phyloP scores from a whole-genome alignment of 2,797 vertebrate species.

The Hydrolagus colliei region DNA sequence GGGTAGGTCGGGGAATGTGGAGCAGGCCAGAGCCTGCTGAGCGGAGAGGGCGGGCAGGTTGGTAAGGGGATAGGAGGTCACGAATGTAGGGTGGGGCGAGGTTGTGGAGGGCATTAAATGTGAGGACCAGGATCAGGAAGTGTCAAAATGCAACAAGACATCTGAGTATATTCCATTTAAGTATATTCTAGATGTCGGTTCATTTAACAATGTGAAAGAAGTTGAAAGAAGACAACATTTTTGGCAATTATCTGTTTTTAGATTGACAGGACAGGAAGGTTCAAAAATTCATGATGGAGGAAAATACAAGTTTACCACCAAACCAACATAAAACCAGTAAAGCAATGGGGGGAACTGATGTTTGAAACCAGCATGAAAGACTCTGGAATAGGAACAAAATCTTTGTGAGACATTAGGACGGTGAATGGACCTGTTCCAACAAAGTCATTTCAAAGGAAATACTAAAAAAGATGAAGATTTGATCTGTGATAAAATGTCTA shows the following conservation, averaged over 20 bases:
- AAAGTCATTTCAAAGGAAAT: background rate
- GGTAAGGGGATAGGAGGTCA: no score
- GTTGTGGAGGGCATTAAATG: no score
- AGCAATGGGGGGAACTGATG: background rate
- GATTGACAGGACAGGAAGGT: background rate
- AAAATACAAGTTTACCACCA: background rate
- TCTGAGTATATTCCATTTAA: no score
- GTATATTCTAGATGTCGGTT: no score
- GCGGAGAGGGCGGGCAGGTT: no score
- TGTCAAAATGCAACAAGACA: no score
- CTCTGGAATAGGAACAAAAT: background rate
- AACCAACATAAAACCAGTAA: constrained; percentile 3
- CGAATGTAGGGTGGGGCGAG: no score
- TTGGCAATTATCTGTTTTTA: background rate
- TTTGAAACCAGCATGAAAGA: background rate
- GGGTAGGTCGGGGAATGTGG: no score
- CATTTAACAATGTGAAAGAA: background rate
- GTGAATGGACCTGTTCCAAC: background rate
- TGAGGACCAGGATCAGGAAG: no score
- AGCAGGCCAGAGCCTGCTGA: no score
- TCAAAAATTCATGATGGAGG: background rate
- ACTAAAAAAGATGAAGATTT: constrained; percentile 13
- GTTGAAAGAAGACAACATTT: background rate
- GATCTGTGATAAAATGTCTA: constrained; percentile 7
- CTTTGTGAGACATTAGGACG: background rate